Base-by-base conservation (phyloP, 30 jellyfish, hydroid and myxozoan genomes). In the Aurelia aurita region DNA sequence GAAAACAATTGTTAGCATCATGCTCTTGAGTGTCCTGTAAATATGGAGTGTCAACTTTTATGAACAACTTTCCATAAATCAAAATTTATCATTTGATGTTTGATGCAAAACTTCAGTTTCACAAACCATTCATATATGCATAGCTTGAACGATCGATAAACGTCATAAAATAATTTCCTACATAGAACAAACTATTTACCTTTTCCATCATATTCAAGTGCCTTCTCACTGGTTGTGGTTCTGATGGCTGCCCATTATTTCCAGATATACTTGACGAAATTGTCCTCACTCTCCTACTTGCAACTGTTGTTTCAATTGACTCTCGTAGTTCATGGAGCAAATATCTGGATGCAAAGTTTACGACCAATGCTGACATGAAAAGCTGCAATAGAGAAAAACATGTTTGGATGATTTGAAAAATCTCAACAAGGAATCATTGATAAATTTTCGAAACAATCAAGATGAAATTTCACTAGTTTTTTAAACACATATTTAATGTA, bases 291-390 rank as follows among this genome's bases (percentile, higher is more conserved):
- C 87, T 70, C 20, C 83, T 34, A 14, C 73, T 62, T 27, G 96
- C 90, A 54, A 39, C 90, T 0, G 87, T 45, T 16, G 90, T 65
- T 35, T 87, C 97, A 21, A 87, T 66, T 20, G 98, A 92, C 61
- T 92, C 95, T 23, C 85, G 68, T 31, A 87, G 63, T 69, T 87
- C 97, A 47, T 71, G 92, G 2, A 87, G 74, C 68, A 92, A 58
- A 47, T 77, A 86, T 74, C 72, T 92, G 85, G 71, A 87, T 22
- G 98, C 98, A 66, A 87, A 88, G 25, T 87, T 86, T 22, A 68
- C 89, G 21, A 92, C 68, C 73, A 92, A 49, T 57, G 95, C 97
- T 5, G 95, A 74, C 70, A 80, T 45, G 84, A 87, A 92, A 25
- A 92, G 87, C 98, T 91, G 70, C 34, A 68, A 79, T 20, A 74